Percentiles rank a stretch among this genome's conserved stretches.
phyloP scores from a whole-genome alignment of 2,888 invertebrate species.

The Lumbricus terrestris region DNA sequence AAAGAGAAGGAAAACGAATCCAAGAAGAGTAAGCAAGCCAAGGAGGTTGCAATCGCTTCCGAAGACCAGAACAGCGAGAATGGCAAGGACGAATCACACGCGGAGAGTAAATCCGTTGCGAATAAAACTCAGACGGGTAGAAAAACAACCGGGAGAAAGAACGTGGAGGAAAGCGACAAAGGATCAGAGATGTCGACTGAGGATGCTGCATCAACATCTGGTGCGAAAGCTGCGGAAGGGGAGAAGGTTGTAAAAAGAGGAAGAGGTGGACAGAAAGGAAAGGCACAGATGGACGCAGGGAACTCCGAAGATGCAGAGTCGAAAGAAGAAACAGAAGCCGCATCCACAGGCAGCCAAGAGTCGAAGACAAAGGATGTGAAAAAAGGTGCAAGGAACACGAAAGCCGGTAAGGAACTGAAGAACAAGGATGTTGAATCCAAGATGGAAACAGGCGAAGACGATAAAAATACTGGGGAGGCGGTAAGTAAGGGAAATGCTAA shows the following conservation, averaged over 20 bases:
- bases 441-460: too few species aligned
- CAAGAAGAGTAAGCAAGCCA: slow-evolving; percentile 13
- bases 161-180: background rate
- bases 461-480: background rate
- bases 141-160: background rate
- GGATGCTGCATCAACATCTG: background rate
- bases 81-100: background rate
- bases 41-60: background rate
- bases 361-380: background rate
- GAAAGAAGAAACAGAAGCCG: background rate
- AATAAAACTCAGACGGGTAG: background rate
- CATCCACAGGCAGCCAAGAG: background rate
- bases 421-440: too few species aligned
- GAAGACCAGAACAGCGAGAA: background rate
- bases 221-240: background rate
- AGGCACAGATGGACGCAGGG: background rate
- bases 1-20: background rate
- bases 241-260: background rate
- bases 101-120: background rate
- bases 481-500: background rate
- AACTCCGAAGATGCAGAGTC: background rate
- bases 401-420: too few species aligned
- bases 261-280: background rate
- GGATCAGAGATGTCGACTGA: background rate
- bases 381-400: background rate